Conservation (phyloP, 1,140 invertebrate species). For the Subanguina moxae region DNA sequence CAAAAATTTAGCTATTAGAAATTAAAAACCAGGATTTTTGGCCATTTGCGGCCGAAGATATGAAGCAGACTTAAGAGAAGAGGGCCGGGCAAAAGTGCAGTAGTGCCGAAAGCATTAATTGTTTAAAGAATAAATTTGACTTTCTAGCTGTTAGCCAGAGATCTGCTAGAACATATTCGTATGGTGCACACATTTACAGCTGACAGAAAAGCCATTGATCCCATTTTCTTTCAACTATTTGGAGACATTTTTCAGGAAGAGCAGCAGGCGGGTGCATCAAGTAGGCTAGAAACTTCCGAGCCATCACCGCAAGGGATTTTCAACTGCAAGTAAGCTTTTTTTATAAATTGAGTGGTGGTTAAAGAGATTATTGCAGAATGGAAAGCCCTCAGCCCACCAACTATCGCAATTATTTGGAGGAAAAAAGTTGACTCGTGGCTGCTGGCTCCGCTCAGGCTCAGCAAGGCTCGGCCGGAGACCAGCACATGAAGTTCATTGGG, state of each 20-base stretch:
- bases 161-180: constrained; percentile 49
- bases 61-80: no score
- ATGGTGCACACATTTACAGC: constrained; percentile 44
- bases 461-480: not conserved
- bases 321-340: not conserved
- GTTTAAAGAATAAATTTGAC: no score
- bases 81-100: no score
- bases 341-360: not conserved
- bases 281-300: not conserved
- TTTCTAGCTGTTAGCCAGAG: constrained; percentile 46
- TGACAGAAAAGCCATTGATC: constrained; percentile 22
- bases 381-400: not conserved
- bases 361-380: not conserved
- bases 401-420: not conserved
- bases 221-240: constrained; percentile 50
- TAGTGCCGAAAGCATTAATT: no score
- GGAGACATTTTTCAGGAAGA: constrained; percentile 50
- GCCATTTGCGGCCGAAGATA: no score
- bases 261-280: not conserved
- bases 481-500: not conserved
- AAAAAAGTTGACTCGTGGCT: constrained; percentile 4
- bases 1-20: no score
- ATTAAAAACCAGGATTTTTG: no score
- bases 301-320: not conserved
- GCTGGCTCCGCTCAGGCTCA: not conserved